Conservation (phyloP, 2,888 invertebrate genomes). For the Pecten maximus region DNA sequence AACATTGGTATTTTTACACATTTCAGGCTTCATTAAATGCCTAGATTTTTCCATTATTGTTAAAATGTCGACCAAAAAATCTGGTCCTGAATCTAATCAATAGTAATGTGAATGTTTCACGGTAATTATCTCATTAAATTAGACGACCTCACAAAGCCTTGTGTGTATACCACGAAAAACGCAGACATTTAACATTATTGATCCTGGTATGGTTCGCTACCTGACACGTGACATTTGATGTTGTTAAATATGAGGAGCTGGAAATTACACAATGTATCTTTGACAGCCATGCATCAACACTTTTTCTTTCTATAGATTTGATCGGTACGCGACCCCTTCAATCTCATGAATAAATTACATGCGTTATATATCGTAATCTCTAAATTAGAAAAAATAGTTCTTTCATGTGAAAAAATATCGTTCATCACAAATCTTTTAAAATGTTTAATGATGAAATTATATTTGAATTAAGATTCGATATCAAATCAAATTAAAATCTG, state of each 20-base stretch:
- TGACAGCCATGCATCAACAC: neutral
- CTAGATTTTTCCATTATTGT: neutral
- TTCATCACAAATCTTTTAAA: neutral
- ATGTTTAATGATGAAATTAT: neutral
- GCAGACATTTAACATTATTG: neutral
- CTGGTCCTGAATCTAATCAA: neutral
- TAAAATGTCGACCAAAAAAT: neutral
- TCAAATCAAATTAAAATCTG: too few relatives aligned
- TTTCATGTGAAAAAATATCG: neutral
- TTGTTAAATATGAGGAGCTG: neutral
- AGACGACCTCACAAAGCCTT: neutral
- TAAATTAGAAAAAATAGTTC: neutral
- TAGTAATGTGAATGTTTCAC: neutral
- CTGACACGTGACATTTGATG: neutral
- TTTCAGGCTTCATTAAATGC: neutral
- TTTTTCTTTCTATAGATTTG: neutral
- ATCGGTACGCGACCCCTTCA: neutral
- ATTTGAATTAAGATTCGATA: too few relatives aligned
- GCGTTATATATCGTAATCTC: neutral
- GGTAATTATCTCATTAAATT: constrained; percentile 2
- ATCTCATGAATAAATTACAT: neutral
- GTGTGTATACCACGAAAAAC: neutral
- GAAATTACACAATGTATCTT: neutral
- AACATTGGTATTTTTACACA: neutral
- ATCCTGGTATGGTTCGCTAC: neutral